phyloP scores from a whole-genome alignment of 2,888 invertebrate genomes.

The Shargacucullia verbasci region DNA sequence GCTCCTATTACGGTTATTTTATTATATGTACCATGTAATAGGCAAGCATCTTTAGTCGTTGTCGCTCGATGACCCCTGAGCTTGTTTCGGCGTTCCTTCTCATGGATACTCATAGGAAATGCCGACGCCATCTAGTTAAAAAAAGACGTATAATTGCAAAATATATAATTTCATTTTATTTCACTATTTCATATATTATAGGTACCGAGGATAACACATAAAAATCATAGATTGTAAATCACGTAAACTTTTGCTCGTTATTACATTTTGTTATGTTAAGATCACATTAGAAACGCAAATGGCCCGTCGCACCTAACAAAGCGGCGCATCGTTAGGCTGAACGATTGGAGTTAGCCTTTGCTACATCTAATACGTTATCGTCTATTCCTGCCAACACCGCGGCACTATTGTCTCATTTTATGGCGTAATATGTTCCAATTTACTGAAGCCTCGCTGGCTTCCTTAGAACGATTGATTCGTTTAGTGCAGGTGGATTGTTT shows the following conservation, averaged over 20 bases:
- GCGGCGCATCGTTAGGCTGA: conserved; percentile 38
- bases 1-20: too few species aligned
- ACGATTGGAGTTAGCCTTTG: conserved; percentile 15
- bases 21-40: too few species aligned
- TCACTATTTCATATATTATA: too few species aligned
- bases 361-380: conserved; percentile 20
- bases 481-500: conserved; percentile 8
- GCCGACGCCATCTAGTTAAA: too few species aligned
- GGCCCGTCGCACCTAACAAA: conserved; percentile 44
- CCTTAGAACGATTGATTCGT: conserved; percentile 38
- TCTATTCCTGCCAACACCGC: conserved; percentile 12
- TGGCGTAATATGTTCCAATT: conserved; percentile 32
- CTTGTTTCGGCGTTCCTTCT: too few species aligned
- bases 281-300: conserved; percentile 46
- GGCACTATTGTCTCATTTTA: conserved; percentile 35
- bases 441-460: conserved; percentile 13
- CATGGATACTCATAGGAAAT: too few species aligned
- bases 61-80: too few species aligned
- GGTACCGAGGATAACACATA: background rate
- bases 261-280: conserved; percentile 27
- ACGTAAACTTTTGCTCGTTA: conserved; percentile 17
- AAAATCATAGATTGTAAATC: conserved; percentile 15
- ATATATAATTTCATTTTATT: too few species aligned
- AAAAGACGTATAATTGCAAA: too few species aligned
- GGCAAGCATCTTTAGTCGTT: too few species aligned